These are phyloP conservation scores for Prionailurus viverrinus DNA, from an alignment of 2,113 vertebrate species.

Conservation along the genomic window DNA sequence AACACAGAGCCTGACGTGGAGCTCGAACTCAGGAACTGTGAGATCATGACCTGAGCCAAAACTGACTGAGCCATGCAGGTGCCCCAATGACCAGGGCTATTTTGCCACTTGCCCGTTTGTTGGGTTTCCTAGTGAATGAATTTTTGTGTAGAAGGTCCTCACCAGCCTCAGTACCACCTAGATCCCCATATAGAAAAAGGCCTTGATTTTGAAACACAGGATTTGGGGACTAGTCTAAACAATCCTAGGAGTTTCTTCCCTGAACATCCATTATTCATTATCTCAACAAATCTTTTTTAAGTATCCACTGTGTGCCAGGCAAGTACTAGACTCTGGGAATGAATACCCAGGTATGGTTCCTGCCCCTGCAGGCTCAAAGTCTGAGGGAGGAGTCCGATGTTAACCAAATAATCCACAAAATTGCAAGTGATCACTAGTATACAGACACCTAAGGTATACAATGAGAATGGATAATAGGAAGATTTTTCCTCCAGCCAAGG, in stretches of 20 bases:
- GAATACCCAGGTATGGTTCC: neutral
- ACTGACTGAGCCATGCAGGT: too few relatives aligned
- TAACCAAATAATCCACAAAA: neutral
- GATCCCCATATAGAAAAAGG: constrained; percentile 11
- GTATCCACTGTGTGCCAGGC: neutral
- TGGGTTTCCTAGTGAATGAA: constrained; percentile 19
- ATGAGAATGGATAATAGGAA: neutral
- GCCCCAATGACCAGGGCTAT: neutral
- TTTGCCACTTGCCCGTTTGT: constrained; percentile 28
- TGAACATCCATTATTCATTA: neutral
- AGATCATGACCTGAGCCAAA: too few relatives aligned
- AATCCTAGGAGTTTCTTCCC: constrained; percentile 51
- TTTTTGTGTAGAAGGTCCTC: constrained; percentile 45
- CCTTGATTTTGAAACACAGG: constrained; percentile 12
- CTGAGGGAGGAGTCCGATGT: neutral
- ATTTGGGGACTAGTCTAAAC: constrained; percentile 27
- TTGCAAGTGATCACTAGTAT: neutral
- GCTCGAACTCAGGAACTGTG: too few relatives aligned
- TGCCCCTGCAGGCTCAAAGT: neutral
- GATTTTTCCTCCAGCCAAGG: neutral
- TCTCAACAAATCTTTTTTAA: constrained; percentile 47
- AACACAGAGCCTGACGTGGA: too few relatives aligned
- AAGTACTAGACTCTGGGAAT: neutral
- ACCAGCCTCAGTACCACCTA: neutral
- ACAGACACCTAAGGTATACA: neutral